Evolutionary conservation across 2,113 vertebrate genomes (phyloP), one percentile per base, ranked within the genome.

Genomic region (Calyptomena viridis): DNA sequence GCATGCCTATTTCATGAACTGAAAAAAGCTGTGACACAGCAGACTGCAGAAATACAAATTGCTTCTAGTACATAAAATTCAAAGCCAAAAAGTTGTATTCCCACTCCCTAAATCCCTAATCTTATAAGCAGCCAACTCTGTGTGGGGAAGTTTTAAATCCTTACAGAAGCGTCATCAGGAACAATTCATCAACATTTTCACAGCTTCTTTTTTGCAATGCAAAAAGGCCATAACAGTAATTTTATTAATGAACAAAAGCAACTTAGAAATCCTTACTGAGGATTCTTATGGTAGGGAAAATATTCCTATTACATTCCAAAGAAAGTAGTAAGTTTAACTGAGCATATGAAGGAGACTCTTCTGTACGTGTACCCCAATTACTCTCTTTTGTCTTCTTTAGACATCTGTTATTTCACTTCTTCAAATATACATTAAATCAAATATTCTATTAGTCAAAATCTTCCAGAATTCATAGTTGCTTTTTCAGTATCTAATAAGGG

Each of bases 1-100:
- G 40, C 56, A 84, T 71, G 81, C 50, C 92, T 95, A 69, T 62
- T 92, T 95, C 92, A 85, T 95, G 90, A 97, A 94, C 68, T 59
- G 73, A 63, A 76, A 92, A 19, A 97, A 90, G 84, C 96, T 95
- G 82, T 94, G 94, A 94, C 88, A 86, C 81, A 94, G 92, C 69
- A 90, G 76, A 83, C 64, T 73, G 60, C n/a, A 95, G 73, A 84
- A 95, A 94, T 9, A 87, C 83, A 84, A 92, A 73, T 40, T 93
- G 46, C 71, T 91, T 84, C 52, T 84, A 73, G 56, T 63, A 94
- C 78, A 89, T 91, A 91, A 85, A 94, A 96, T 91, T 96, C 93
- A 91, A 95, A 94, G 95, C 86, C 95, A 97, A 91, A 63, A 77
- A 30, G 55, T 12, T 76, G 19, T 72, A 88, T 88, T 95, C 22